Evolutionary conservation across 2,113 vertebrate species (phyloP), one percentile per base, ranked within the genome.

Genomic region (Candoia aspera): DNA sequence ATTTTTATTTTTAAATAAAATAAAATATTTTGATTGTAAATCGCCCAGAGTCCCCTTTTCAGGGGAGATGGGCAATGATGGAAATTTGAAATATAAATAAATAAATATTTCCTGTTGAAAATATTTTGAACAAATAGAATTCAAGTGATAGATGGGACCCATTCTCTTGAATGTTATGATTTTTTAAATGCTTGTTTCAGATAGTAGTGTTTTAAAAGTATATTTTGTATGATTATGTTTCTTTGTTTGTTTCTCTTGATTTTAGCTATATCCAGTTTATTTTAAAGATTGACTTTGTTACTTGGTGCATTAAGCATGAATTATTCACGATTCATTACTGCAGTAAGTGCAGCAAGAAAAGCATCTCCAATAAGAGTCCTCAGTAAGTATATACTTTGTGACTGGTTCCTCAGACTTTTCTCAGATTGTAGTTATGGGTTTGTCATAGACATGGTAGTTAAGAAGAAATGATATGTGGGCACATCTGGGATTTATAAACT

Each of bases 281-380:
- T 91, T 79, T 49, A 49, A 83, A 73, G 6, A 88, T 46, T 68
- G 53, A 73, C 79, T 87, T 84, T 88, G 10, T 49, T 21, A 46
- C 88, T 94, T 87, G 13, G n/a, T 64, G 15, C 57, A 0, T 64
- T 23, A 96, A 96, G 33, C 93, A 99, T 99, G 99, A 99, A 99
- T 94, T 99, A 99, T 68, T 93, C 98, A 46, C 97, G 98, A 33
- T 99, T 99, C 96, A 91, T 99, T 95, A 99, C 98, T 0, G 97
- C 98, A 90, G 97, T 97, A 6, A 99, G 99, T 46, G 97, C 97
- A 29, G 97, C 99, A 59, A 98, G 99, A 85, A 97, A 95, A 90
- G 94, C 97, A 1, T 99, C 98, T 5, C 91, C 98, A 1, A 98
- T 99, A 96, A 97, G 99, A 91, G 2, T 97, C 19, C 91, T 98